Percentiles rank a stretch among this genome's conserved stretches.
Evolutionary conservation across 2,797 vertebrate genomes (phyloP).

Genomic region (Leptodactylus fallax): DNA sequence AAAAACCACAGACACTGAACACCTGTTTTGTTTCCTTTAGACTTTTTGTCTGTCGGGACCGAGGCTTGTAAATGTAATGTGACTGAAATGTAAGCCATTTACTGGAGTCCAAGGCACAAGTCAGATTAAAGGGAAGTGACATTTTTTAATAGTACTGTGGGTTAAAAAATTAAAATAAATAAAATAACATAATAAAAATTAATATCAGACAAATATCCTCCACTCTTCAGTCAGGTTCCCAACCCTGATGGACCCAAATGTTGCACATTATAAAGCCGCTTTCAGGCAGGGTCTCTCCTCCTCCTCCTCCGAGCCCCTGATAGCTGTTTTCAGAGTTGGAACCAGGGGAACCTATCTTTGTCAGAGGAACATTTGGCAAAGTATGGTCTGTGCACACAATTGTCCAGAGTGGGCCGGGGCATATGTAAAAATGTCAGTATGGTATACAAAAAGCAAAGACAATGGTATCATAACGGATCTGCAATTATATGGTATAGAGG

Average conservation of each 20-base stretch:
- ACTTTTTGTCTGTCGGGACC: slow-evolving; percentile 35
- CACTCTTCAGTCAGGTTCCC: not conserved
- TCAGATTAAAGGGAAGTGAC: not conserved
- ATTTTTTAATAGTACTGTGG: not conserved
- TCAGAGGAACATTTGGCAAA: not conserved
- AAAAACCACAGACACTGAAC: slow-evolving; percentile 45
- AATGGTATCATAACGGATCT: not conserved
- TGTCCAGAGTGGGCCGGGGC: not conserved
- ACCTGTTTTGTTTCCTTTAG: slow-evolving; percentile 40
- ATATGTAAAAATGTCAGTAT: not conserved
- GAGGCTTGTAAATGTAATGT: slow-evolving; percentile 18
- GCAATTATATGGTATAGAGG: not conserved
- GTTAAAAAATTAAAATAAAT: not conserved
- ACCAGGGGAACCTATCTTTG: not conserved
- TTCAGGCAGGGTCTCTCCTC: not conserved
- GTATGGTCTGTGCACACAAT: not conserved
- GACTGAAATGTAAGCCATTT: slow-evolving; percentile 1
- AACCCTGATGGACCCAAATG: not conserved
- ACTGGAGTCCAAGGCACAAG: not conserved
- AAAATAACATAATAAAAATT: not conserved
- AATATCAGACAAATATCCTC: not conserved
- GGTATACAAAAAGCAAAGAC: not conserved
- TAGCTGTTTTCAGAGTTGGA: not conserved
- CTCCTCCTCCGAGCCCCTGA: too few relatives aligned
- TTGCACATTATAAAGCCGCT: not conserved